Evolutionary conservation across 2,797 vertebrate genomes (phyloP).

Genomic region (Halcyon leucocephala): DNA sequence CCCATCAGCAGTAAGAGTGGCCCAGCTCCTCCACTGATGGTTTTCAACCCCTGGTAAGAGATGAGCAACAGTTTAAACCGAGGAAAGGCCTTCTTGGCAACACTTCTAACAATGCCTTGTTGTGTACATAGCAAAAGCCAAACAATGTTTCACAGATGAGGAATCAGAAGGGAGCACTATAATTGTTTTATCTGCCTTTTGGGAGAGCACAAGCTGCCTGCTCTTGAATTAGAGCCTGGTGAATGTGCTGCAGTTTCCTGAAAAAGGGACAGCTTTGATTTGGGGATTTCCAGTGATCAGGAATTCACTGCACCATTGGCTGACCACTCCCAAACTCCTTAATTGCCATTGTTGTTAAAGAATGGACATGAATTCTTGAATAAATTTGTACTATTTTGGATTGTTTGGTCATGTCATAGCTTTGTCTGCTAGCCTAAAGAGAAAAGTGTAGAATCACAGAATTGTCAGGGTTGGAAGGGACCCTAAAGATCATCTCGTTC

Average conservation of each 20-base stretch:
- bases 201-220: slow-evolving; percentile 50
- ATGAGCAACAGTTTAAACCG: background rate
- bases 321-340: background rate
- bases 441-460: background rate
- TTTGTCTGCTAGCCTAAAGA: background rate
- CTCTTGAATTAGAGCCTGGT: slow-evolving; percentile 38
- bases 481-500: no score
- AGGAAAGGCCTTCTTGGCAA: background rate
- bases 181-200: slow-evolving; percentile 63
- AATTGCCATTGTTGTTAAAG: background rate
- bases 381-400: rapidly evolving
- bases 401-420: background rate
- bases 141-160: slow-evolving; percentile 34
- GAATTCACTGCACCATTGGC: background rate
- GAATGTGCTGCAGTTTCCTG: background rate
- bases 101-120: background rate
- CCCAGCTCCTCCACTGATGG: background rate
- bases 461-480: no score
- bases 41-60: background rate
- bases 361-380: background rate
- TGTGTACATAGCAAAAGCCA: slow-evolving; percentile 6
- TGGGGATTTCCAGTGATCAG: background rate
- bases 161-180: slow-evolving; percentile 58
- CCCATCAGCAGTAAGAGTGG: background rate
- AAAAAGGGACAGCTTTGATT: background rate